Base-by-base conservation (phyloP, 2,797 vertebrate genomes). In the Epinephelus coioides region DNA sequence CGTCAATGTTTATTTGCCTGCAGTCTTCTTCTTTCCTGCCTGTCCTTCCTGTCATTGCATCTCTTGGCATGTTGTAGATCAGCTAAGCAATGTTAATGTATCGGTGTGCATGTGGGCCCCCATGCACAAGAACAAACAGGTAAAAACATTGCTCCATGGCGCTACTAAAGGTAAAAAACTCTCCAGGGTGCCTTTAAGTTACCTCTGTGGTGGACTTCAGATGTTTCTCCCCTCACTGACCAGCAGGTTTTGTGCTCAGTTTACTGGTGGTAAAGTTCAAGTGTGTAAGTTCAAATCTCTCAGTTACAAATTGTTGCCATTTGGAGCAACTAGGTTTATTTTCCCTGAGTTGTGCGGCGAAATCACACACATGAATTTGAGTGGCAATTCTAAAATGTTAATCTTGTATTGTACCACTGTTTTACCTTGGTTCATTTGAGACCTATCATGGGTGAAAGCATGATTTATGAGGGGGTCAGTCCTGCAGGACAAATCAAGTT, bases 251-350 rank as follows among this genome's bases (percentile, higher is more conserved):
- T 21, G 4, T 53, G 17, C 14, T 1, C 5, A 49, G 10, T 66
- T 55, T 43, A 19, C 25, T 30, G 30, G 55, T 59, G 34, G 46
- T 51, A 63, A 63, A 62, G n/a, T 56, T 76, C 25, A 50, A 49
- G 6, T 18, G 49, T 38, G 9, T 11, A 53, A 23, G 27, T 27
- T 53, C 43, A 67, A 49, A 57, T 34, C 21, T 57, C 54, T 66
- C 50, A 46, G 21, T 27, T 44, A 21, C 40, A 51, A 40, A 63
- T 59, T 59, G 19, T 53, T 21, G 0, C 43, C 54, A 38, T 78
- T 68, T 51, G 43, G 30, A 76, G 18, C 8, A 3, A 44, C 23
- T 19, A 1, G 2, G 18, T 51, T 27, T 15, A 9, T 30, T 53
- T 60, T 30, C 14, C 51, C n/a, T 0, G 8, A 75, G 27, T 25